A percentile compares a stretch with the other conserved stretches of the same genome.
Conservation (phyloP, 1,140 invertebrate species). For the Philaenus spumarius region DNA sequence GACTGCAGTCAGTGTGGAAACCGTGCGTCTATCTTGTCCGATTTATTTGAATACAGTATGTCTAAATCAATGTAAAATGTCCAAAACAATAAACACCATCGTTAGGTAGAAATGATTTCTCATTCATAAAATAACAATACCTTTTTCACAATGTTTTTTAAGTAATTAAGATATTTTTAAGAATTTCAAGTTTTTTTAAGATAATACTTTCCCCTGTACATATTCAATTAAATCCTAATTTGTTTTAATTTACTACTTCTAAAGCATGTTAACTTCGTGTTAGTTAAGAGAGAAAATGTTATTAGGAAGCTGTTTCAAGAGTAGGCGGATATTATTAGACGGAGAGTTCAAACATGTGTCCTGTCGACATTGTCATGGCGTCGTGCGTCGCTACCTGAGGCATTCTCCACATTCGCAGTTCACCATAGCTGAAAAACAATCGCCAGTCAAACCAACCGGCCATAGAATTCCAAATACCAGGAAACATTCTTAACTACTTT, state of each 20-base stretch:
- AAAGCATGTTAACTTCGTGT: not conserved
- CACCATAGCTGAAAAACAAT: conserved; percentile 35
- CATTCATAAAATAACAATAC: too few species aligned
- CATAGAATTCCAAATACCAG: too few species aligned
- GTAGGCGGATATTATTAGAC: conserved; percentile 23
- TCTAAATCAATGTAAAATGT: too few species aligned
- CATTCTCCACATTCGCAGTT: conserved; percentile 37
- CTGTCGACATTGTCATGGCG: conserved; percentile 39
- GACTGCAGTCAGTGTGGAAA: too few species aligned
- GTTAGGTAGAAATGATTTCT: too few species aligned
- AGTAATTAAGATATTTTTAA: not conserved
- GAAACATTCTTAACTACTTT: too few species aligned
- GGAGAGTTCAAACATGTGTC: conserved; percentile 34
- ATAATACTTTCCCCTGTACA: not conserved
- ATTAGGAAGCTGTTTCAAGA: not conserved
- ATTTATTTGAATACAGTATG: too few species aligned
- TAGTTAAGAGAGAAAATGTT: not conserved
- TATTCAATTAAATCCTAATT: not conserved
- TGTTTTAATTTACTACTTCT: not conserved
- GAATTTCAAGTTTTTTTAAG: not conserved
- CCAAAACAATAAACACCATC: too few species aligned
- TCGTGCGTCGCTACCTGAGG: conserved; percentile 12
- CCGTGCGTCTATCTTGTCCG: too few species aligned
- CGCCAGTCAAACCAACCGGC: conserved; percentile 5
- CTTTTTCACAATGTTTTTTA: too few species aligned